Conservation (phyloP, 2,888 invertebrate genomes). For the Lypha dubia region DNA sequence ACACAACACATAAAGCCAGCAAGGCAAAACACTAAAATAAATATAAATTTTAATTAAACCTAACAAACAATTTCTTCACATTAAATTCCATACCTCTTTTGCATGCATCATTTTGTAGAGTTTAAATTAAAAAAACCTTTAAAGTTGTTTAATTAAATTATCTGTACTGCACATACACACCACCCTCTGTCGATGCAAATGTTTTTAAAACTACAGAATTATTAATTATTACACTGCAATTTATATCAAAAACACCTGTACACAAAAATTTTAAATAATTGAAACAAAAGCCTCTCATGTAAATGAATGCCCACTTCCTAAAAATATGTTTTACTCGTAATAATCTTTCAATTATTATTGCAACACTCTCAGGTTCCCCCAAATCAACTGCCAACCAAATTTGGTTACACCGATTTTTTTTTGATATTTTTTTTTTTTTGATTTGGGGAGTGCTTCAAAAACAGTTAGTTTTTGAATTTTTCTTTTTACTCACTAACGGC, state of each 20-base stretch:
- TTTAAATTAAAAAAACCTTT: constrained; percentile 47
- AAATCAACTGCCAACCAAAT: constrained; percentile 39
- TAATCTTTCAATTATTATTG: constrained; percentile 29
- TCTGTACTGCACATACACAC: constrained; percentile 46
- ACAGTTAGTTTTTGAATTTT: not conserved
- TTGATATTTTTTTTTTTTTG: constrained; percentile 53
- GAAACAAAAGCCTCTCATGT: not conserved
- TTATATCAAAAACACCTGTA: constrained; percentile 77
- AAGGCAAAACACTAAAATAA: constrained; percentile 71
- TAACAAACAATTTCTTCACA: not conserved
- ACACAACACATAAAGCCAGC: constrained; percentile 68
- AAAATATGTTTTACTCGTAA: constrained; percentile 51
- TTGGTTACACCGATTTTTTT: constrained; percentile 54
- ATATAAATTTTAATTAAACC: not conserved
- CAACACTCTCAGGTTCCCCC: constrained; percentile 32
- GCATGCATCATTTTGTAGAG: constrained; percentile 76
- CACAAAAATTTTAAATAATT: not conserved
- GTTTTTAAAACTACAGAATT: constrained; percentile 75
- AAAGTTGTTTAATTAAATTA: constrained; percentile 51
- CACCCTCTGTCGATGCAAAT: constrained; percentile 70
- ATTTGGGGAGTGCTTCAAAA: constrained; percentile 56
- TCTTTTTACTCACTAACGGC: not conserved
- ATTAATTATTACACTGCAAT: constrained; percentile 76
- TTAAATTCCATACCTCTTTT: constrained; percentile 75
- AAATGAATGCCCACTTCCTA: constrained; percentile 42